Evolutionary conservation across 2,113 vertebrate genomes (phyloP).

Genomic region (Setophaga petechia): DNA sequence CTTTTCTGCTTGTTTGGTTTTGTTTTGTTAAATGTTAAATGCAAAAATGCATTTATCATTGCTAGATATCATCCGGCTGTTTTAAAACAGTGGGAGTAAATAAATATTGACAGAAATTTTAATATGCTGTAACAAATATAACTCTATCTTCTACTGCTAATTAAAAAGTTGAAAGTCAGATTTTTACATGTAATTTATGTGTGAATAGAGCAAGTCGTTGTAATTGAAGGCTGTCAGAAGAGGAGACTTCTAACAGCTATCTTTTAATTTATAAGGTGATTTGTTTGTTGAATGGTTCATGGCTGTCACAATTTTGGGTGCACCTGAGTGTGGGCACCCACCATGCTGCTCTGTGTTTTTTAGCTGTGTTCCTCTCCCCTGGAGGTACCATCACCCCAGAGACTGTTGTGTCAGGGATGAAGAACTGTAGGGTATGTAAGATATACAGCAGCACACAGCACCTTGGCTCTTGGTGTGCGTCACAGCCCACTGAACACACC

Average conservation of each 20-base stretch:
- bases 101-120: not conserved
- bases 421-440: not conserved
- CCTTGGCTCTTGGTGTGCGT: accelerated
- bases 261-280: not conserved
- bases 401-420: not conserved
- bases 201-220: conserved; percentile 42
- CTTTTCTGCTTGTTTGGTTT: not conserved
- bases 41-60: not conserved
- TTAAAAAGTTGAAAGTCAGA: conserved; percentile 15
- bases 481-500: not conserved
- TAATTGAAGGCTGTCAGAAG: conserved; percentile 37
- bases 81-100: conserved; percentile 39
- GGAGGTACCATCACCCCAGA: accelerated
- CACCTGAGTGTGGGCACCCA: not conserved
- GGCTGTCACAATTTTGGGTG: not conserved
- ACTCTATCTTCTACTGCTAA: not conserved
- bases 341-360: accelerated
- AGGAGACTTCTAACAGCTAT: not conserved
- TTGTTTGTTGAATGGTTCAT: not conserved
- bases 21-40: no score
- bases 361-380: not conserved
- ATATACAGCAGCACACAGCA: not conserved
- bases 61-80: not conserved
- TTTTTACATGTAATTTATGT: not conserved
- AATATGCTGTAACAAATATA: not conserved